These are phyloP conservation scores for Lamellibrachia columna DNA, from an alignment of 2,888 invertebrate genomes.

Conservation along the genomic window DNA sequence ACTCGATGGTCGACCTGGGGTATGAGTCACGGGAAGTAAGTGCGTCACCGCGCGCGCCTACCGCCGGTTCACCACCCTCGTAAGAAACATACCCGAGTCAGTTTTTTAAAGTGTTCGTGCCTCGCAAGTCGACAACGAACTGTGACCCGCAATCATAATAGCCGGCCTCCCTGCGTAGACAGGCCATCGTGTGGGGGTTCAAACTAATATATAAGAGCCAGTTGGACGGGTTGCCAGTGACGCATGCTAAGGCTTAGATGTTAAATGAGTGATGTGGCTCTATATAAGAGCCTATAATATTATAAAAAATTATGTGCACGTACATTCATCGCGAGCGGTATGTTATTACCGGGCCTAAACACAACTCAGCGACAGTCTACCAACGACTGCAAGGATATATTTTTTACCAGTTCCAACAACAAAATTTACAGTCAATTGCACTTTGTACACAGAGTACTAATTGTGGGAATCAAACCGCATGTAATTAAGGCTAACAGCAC, in stretches of 20 bases:
- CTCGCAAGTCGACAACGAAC: background rate
- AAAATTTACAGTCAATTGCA: background rate
- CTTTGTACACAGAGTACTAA: background rate
- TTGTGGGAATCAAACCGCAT: background rate
- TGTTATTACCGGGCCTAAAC: too few species aligned
- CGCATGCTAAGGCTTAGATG: background rate
- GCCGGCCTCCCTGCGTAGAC: background rate
- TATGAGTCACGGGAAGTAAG: background rate
- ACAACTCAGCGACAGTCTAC: background rate
- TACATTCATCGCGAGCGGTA: too few species aligned
- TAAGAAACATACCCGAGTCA: background rate
- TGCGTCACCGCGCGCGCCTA: background rate
- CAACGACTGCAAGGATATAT: background rate
- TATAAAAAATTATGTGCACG: too few species aligned
- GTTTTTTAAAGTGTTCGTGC: background rate
- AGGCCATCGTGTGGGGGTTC: background rate
- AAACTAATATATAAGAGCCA: background rate
- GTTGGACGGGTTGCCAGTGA: background rate
- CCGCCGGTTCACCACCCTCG: background rate
- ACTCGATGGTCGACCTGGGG: background rate
- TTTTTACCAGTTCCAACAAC: background rate
- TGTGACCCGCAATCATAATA: background rate
- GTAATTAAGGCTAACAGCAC: background rate
- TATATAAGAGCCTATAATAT: background rate
- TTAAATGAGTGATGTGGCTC: background rate